These are phyloP conservation scores for Leptodactylus fallax DNA, from an alignment of 2,797 vertebrate species.

Conservation along the genomic window DNA sequence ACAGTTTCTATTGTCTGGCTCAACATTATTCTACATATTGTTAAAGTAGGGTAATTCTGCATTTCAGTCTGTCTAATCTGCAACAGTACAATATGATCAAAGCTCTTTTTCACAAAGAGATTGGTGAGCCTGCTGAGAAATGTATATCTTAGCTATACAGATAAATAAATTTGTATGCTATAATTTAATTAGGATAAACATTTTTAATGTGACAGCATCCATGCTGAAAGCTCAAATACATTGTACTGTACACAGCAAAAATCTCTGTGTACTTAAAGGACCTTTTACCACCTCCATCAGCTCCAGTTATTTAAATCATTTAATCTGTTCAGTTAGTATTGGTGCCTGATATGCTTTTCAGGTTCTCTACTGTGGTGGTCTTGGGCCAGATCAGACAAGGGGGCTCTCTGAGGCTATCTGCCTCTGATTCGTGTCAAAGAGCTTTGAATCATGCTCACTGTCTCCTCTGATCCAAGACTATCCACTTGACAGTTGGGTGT, in stretches of 20 bases:
- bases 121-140: background rate
- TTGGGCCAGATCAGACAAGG: too few relatives aligned
- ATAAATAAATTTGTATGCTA: slow-evolving; percentile 7
- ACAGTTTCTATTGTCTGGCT: background rate
- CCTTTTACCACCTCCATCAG: too few relatives aligned
- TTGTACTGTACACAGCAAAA: background rate
- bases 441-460: too few relatives aligned
- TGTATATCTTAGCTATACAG: slow-evolving; percentile 4
- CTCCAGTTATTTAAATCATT: too few relatives aligned
- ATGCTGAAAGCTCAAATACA: background rate
- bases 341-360: too few relatives aligned
- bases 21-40: background rate
- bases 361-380: too few relatives aligned
- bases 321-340: too few relatives aligned
- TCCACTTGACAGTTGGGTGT: too few relatives aligned
- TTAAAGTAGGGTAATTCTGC: background rate
- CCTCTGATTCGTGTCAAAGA: too few relatives aligned
- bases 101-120: slow-evolving; percentile 12
- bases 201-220: background rate
- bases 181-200: background rate
- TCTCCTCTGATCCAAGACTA: too few relatives aligned
- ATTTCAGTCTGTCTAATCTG: slow-evolving; percentile 29
- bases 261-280: background rate
- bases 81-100: slow-evolving; percentile 26
- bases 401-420: too few relatives aligned